Base-by-base conservation (phyloP, 1,140 invertebrate species). In the Proctacanthus coquilletti region DNA sequence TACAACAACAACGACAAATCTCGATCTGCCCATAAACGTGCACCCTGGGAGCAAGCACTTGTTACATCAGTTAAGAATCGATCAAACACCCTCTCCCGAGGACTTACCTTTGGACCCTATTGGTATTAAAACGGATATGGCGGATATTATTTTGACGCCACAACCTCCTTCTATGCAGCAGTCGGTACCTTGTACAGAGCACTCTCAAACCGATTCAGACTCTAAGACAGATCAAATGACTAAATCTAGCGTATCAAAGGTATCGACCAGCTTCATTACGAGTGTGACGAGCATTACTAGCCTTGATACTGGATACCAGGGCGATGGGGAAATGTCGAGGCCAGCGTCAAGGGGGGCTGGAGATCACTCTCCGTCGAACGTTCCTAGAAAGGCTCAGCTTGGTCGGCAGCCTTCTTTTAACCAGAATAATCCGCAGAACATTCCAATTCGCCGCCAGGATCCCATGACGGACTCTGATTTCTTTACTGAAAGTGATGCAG, bases 391-490 rank as follows among this genome's bases (percentile, higher is more conserved):
- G 45, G 53, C 5, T 41, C 53, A 23, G 21, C 51, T 58, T 0
- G 51, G 47, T 23, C 49, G 56, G 0, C 53, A 59, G 42, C 56
- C 53, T 3, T 55, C 51, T 15, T 59, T 59, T 37, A 52, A 53
- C 4, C 53, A 55, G 42, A 48, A 44, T 36, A 48, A 34, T 38
- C 43, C 27, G 18, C 38, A 33, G 21, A 11, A 35, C 4, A 40
- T 43, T 18, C 49, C 51, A 0, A 36, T 63, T 47, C 50, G 75
- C 45, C 66, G 76, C 21, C 71, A 73, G 39, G 81, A 85, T 61
- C 79, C 81, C 2, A 84, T 86, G 81, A 87, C 83, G 0, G 83
- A 86, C 60, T 87, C 83, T 0, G 84, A 87, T 53, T 86, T 87
- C 54, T 87, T 84, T 50, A 86, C 82, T 5, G 84, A 86, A 62